These are phyloP conservation scores for Epirrhoe alternata DNA, from an alignment of 2,888 invertebrate species.

Conservation along the genomic window DNA sequence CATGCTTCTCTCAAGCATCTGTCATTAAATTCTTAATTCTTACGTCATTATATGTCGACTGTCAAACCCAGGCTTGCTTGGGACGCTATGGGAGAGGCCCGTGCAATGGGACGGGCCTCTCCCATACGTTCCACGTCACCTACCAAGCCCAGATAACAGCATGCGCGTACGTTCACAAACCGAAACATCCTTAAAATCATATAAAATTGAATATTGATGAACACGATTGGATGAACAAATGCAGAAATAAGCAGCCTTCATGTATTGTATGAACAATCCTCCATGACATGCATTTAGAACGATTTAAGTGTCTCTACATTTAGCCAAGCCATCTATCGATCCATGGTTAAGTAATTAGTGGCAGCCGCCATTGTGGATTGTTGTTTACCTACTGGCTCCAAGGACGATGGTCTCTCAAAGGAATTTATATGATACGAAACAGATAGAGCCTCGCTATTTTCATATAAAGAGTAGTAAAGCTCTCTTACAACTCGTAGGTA, in stretches of 20 bases:
- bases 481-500: no score
- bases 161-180: background rate
- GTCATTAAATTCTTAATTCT: background rate
- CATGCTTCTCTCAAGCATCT: background rate
- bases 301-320: background rate
- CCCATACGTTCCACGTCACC: conserved; percentile 33
- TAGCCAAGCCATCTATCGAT: conserved; percentile 11
- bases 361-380: conserved; percentile 44
- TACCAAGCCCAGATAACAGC: conserved; percentile 35
- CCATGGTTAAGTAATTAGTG: conserved; percentile 30
- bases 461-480: no score
- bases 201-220: background rate
- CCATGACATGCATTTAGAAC: background rate
- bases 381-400: conserved; percentile 46
- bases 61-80: conserved; percentile 22
- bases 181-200: background rate
- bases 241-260: background rate
- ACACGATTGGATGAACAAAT: background rate
- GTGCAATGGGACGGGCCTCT: conserved; percentile 24
- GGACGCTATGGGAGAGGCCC: no score
- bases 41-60: background rate
- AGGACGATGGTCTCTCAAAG: conserved; percentile 40
- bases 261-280: background rate
- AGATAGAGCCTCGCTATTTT: background rate
- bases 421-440: background rate